A percentile compares a stretch with the other conserved stretches of the same genome.
These are phyloP conservation scores for Gavia stellata DNA, from an alignment of 2,113 vertebrate species.

Conservation along the genomic window DNA sequence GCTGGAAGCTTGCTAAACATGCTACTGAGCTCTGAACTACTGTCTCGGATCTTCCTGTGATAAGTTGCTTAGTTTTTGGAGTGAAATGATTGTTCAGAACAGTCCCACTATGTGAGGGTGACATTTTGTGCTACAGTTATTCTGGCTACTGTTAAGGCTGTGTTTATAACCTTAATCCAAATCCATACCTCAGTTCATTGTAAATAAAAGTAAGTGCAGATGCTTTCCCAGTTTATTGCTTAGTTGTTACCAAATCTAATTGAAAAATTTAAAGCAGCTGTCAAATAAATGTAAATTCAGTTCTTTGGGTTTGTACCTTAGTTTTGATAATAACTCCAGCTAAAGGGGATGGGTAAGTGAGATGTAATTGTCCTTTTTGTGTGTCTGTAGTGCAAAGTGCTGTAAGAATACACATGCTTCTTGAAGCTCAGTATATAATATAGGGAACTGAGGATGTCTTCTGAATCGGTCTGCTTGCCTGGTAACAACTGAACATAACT, in stretches of 20 bases:
- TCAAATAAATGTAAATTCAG: fast-evolving
- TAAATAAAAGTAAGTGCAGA: fast-evolving
- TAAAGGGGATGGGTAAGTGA: too few relatives aligned
- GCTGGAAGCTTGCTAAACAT: fast-evolving
- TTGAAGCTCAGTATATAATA: fast-evolving
- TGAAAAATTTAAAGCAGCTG: fast-evolving
- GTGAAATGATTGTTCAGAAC: background rate
- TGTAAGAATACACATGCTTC: fast-evolving
- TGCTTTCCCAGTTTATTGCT: fast-evolving
- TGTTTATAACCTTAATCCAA: fast-evolving
- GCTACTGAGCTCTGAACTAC: fast-evolving
- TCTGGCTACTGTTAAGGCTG: background rate
- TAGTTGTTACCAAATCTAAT: fast-evolving
- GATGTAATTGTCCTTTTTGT: fast-evolving
- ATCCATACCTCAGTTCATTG: background rate
- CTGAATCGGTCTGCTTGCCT: fast-evolving
- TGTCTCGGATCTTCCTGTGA: fast-evolving
- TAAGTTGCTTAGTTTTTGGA: background rate
- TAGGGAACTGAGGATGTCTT: fast-evolving
- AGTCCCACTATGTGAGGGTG: fast-evolving
- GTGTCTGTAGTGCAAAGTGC: background rate
- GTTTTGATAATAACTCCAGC: fast-evolving
- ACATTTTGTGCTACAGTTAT: fast-evolving
- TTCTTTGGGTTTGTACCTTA: fast-evolving
- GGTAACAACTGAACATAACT: fast-evolving